Evolutionary conservation across 2,888 invertebrate species (phyloP).

Genomic region (Hyposoter didymator): DNA sequence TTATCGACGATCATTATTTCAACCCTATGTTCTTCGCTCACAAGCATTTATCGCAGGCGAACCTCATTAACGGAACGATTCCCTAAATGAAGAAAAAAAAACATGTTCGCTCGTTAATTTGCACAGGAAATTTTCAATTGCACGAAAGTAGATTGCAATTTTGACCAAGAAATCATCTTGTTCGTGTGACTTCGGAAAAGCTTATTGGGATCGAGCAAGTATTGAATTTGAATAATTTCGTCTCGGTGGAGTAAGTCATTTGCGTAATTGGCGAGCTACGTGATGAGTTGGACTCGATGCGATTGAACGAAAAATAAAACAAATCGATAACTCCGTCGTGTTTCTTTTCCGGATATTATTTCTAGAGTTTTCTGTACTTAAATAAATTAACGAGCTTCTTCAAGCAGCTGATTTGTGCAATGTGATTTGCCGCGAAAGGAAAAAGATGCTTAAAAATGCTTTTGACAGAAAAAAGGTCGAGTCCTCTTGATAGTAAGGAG

Average conservation of each 20-base stretch:
- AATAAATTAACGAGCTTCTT: conserved; percentile 1
- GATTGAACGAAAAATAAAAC: neutral
- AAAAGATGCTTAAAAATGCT: conserved; percentile 1
- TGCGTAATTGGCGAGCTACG: neutral
- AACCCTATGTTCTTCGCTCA: neutral
- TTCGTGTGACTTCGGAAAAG: neutral
- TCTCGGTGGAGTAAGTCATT: neutral
- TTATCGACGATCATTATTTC: conserved; percentile 25
- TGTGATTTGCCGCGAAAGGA: neutral
- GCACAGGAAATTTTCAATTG: neutral
- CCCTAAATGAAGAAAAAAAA: neutral
- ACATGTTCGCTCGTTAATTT: neutral
- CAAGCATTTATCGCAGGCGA: neutral
- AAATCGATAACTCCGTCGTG: neutral
- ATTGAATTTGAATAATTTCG: neutral
- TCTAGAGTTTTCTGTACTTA: neutral
- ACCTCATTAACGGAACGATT: neutral
- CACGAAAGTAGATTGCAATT: neutral
- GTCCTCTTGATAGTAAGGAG: conserved; percentile 22
- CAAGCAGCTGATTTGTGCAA: neutral
- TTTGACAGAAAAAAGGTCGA: conserved; percentile 6
- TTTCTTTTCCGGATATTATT: conserved; percentile 3
- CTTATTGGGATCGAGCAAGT: neutral
- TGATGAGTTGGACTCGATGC: neutral
- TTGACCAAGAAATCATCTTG: neutral